Evolutionary conservation across 2,797 vertebrate genomes (phyloP).

Genomic region (Leptatherina wallacei): DNA sequence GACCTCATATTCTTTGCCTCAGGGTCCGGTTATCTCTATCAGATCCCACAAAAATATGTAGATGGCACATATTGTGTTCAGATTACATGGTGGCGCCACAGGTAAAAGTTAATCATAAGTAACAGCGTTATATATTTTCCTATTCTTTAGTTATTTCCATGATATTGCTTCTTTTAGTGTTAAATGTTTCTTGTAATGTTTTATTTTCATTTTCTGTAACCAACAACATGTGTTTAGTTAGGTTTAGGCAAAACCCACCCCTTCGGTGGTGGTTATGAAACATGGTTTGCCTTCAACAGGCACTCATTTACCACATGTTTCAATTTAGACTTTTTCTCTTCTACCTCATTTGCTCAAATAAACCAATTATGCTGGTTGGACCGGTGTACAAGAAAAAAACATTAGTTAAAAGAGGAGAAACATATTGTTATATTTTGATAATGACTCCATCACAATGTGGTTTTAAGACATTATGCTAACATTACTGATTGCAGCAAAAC

Average conservation of each 20-base stretch:
- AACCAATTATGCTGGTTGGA: background rate
- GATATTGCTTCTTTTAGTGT: background rate
- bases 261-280: background rate
- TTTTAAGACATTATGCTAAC: too few relatives aligned
- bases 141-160: background rate
- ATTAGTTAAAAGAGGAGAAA: background rate
- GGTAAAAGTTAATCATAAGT: background rate
- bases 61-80: background rate
- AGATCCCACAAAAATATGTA: background rate
- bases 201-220: too few relatives aligned
- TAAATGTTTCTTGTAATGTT: background rate
- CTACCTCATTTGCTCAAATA: background rate
- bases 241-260: background rate
- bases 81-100: background rate
- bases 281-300: background rate
- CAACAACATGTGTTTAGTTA: background rate
- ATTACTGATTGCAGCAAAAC: too few relatives aligned
- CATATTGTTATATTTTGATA: too few relatives aligned
- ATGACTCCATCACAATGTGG: too few relatives aligned
- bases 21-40: background rate
- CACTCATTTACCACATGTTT: too few relatives aligned
- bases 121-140: background rate
- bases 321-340: background rate
- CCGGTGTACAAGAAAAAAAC: too few relatives aligned
- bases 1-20: background rate